phyloP scores from a whole-genome alignment of 92 coral and sea anemone genomes.

The Muricea muricata region DNA sequence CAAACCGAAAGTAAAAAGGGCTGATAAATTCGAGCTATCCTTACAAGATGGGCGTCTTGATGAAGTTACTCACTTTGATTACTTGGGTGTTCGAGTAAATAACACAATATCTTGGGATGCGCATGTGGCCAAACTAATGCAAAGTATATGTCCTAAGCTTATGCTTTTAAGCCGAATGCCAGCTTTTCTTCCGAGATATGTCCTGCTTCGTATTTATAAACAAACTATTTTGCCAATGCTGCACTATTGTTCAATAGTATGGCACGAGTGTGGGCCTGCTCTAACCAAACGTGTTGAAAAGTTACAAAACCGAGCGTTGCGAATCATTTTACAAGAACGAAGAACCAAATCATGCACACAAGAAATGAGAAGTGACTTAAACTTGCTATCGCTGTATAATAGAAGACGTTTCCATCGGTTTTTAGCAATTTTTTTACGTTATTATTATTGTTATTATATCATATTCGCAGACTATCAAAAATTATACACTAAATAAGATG shows the following conservation, averaged over 20 bases:
- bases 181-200: too few species aligned
- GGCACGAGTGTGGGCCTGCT: slow-evolving; percentile 3
- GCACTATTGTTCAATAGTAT: background rate
- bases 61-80: background rate
- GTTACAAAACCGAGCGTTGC: background rate
- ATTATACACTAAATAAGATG: too few species aligned
- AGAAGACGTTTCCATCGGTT: too few species aligned
- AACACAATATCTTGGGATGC: background rate
- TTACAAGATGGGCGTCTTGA: background rate
- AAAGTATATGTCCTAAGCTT: too few species aligned
- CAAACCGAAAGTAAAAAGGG: background rate
- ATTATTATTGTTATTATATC: too few species aligned
- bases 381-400: too few species aligned
- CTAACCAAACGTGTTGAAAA: background rate
- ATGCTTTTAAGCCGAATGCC: too few species aligned
- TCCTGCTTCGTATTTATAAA: background rate
- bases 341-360: background rate
- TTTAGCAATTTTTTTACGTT: too few species aligned
- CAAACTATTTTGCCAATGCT: background rate
- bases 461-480: too few species aligned
- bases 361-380: background rate
- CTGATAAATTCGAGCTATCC: too few species aligned
- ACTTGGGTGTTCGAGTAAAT: background rate
- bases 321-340: background rate
- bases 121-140: background rate